Percentiles rank a stretch among this genome's conserved stretches.
phyloP scores from a whole-genome alignment of 2,888 invertebrate species.

The Andrena hattorfiana region DNA sequence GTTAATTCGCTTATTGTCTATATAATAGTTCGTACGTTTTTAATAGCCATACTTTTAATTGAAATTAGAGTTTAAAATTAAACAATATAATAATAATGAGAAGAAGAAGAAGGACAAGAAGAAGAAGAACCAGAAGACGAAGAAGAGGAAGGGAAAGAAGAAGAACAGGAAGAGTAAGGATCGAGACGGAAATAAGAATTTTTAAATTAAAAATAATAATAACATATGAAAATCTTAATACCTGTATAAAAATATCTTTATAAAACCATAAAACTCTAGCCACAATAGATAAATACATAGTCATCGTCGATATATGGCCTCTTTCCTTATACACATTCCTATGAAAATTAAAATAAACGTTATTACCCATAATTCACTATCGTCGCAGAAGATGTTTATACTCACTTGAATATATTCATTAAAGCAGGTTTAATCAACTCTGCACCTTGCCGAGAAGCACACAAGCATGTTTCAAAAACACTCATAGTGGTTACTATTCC shows the following conservation, averaged over 20 bases:
- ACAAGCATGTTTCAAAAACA: constrained; percentile 91
- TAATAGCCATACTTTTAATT: neutral
- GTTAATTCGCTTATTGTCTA: constrained; percentile 78
- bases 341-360: constrained; percentile 70
- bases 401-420: constrained; percentile 88
- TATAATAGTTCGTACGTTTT: constrained; percentile 19
- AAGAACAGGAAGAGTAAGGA: too few relatives aligned
- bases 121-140: neutral
- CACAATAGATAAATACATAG: constrained; percentile 92
- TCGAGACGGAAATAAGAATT: neutral
- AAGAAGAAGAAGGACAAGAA: neutral
- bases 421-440: constrained; percentile 89
- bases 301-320: constrained; percentile 91
- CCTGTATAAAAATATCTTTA: constrained; percentile 82
- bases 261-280: constrained; percentile 92
- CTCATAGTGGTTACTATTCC: constrained; percentile 91
- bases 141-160: neutral
- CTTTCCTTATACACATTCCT: constrained; percentile 90
- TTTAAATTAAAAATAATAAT: neutral
- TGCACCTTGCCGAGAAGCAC: constrained; percentile 90
- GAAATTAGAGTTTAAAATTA: neutral
- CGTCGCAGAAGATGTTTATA: constrained; percentile 5
- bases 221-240: constrained; percentile 56
- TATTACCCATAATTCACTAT: neutral
- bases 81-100: neutral